Base-by-base conservation (phyloP, 2,113 vertebrate genomes). In the Nothocercus julius region DNA sequence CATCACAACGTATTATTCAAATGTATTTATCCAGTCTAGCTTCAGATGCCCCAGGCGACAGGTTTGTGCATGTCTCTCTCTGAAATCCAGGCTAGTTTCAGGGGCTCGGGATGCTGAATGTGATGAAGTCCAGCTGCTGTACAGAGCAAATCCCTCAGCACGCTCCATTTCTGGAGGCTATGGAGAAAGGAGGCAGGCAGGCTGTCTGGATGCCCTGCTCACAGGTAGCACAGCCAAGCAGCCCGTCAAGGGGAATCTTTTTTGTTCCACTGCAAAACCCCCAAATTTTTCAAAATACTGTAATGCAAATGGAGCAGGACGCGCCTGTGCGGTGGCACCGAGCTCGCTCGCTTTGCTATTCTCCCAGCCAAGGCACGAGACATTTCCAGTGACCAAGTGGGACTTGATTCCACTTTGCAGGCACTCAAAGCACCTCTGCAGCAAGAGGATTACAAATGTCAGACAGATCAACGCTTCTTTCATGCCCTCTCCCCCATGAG, bases 11-110 rank as follows among this genome's bases (percentile, higher is more conserved):
- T 13, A 53, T 61, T 89, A 92, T 69, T 87, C 87, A 89, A 92
- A 91, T 79, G 51, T 25, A 61, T 92, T 88, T 92, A 82, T 42
- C 82, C 78, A 87, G 5, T 5, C 30, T 58, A 67, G 74, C 62
- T 62, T 75, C 24, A 61, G 34, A 15, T 38, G 47, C 32, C 27
- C 25, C 5, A 74, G 75, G 69, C 0, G 1, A 96, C 77, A 92
- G 69, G 25, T 68, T 77, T 40, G 44, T n/a, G 64, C n/a, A 7
- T 11, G 17, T 25, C 40, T 94, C 51, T 69, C 72, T 44, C 53
- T 44, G 61, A 77, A 82, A 82, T 11, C 8, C 49, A 66, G 75
- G 59, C 79, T 84, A 61, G 30, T 36, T 5, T 5, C 1, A 0
- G 34, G 27, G 25, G 56, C 56, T 85, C 70, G 53, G 69, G 53